Conservation (phyloP, 2,797 vertebrate species). For the Pipistrellus kuhlii region DNA sequence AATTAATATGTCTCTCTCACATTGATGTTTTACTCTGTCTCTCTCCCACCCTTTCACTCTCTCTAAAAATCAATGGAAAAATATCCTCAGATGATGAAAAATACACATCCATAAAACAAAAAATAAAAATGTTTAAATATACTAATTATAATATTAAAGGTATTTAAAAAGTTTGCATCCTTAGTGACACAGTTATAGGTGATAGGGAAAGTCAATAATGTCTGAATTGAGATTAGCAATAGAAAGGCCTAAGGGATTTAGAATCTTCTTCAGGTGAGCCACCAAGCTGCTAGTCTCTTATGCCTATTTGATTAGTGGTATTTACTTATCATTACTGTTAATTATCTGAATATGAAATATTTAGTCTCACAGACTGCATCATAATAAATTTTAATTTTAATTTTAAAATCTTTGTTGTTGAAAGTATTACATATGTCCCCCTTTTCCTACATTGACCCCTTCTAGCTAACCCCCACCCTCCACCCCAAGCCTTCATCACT, state of each 20-base stretch:
- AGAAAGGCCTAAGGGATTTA: neutral
- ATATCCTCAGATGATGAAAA: too few species aligned
- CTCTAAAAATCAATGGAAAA: too few species aligned
- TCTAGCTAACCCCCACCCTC: too few species aligned
- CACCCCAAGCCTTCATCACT: too few species aligned
- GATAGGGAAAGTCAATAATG: neutral
- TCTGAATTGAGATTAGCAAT: neutral
- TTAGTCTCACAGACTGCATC: neutral
- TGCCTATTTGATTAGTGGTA: neutral
- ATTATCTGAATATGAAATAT: neutral
- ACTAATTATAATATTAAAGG: neutral
- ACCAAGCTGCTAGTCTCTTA: neutral
- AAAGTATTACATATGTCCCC: too few species aligned
- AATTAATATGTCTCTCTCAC: too few species aligned
- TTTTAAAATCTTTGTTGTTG: too few species aligned
- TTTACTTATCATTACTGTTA: neutral
- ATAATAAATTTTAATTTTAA: neutral
- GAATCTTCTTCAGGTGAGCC: neutral
- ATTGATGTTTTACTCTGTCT: too few species aligned
- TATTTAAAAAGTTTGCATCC: neutral
- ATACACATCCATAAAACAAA: too few species aligned
- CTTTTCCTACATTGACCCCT: too few species aligned
- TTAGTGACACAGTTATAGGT: neutral
- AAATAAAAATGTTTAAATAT: neutral
- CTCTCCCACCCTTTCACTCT: too few species aligned